Percentiles rank a stretch among this genome's conserved stretches.
phyloP scores from a whole-genome alignment of 23 tunicate species.

The Oikopleura vanhoeffeni region DNA sequence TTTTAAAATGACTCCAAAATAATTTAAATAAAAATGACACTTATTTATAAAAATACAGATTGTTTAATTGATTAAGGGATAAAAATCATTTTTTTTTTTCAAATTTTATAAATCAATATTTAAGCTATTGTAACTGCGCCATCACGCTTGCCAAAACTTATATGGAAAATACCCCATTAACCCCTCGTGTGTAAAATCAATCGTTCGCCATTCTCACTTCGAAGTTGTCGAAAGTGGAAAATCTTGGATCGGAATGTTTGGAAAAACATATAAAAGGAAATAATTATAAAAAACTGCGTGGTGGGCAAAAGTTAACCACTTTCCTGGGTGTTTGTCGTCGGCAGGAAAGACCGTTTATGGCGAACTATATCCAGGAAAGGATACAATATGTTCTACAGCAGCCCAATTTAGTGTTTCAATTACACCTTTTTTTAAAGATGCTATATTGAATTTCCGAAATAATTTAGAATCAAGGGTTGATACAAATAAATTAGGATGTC shows the following conservation, averaged over 20 bases:
- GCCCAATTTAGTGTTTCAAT: too few species aligned
- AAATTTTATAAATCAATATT: too few species aligned
- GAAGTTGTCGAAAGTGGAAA: slow-evolving; percentile 3
- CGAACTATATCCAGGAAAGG: slow-evolving; percentile 22
- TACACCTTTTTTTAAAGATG: too few species aligned
- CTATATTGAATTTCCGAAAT: too few species aligned
- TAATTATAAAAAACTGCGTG: not conserved
- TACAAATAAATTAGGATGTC: too few species aligned
- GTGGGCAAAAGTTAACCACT: slow-evolving; percentile 36
- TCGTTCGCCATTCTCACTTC: not conserved
- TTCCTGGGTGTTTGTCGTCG: slow-evolving; percentile 90
- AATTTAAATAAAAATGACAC: too few species aligned
- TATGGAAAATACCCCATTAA: not conserved
- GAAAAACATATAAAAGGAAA: not conserved
- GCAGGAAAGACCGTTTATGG: slow-evolving; percentile 88
- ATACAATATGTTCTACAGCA: too few species aligned
- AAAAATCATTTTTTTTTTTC: too few species aligned
- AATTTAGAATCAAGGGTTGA: too few species aligned
- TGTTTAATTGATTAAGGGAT: too few species aligned
- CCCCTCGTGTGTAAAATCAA: not conserved
- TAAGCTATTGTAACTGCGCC: not conserved
- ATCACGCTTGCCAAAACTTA: not conserved
- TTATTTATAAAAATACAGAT: too few species aligned
- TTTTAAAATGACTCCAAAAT: too few species aligned
- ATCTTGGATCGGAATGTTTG: not conserved